Base-by-base conservation (phyloP, 2,113 vertebrate genomes). In the Amazona guildingii region DNA sequence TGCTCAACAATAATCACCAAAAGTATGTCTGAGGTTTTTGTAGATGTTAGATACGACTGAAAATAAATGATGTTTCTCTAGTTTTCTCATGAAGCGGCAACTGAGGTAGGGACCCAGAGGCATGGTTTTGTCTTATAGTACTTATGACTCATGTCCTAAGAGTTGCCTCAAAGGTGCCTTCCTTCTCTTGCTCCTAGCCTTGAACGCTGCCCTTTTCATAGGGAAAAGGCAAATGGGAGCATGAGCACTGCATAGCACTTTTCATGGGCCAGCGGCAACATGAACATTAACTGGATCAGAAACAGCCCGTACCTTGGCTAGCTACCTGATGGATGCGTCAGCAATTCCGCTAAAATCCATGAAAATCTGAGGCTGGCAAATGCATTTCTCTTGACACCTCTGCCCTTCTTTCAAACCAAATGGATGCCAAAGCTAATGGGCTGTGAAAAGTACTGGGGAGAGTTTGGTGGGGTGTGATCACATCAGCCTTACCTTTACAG, bases 211-310 rank as follows among this genome's bases (percentile, higher is more conserved):
- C 39, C 44, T 74, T 33, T 43, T 31, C n/a, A 4, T 6, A 37
- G 13, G 59, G 39, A 35, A 51, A 80, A 48, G 39, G 25, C 57
- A 79, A 52, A 33, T 37, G 83, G 33, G 41, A 69, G 35, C 0
- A 0, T 27, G 48, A 86, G 44, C 33, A 16, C 61, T n/a, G 43
- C 0, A 0, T 21, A 49, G 31, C 18, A 10, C 29, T 86, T 90
- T 66, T 80, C 49, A 23, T 41, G 49, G 54, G 16, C 64, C 31
- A 25, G 7, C 33, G 37, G 27, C 7, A 52, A 63, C 63, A 52
- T 76, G 69, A 62, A 51, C 13, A 17, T 86, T 27, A 88, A 83
- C 15, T 51, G 39, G 16, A 75, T 88, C 75, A 66, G 86, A 80
- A 88, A 13, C 5, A n/a, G 3, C 17, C 18, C 1, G 0, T 87